A percentile compares a stretch with the other conserved stretches of the same genome.
Evolutionary conservation across 2,113 vertebrate genomes (phyloP).

Genomic region (Elephas maximus): DNA sequence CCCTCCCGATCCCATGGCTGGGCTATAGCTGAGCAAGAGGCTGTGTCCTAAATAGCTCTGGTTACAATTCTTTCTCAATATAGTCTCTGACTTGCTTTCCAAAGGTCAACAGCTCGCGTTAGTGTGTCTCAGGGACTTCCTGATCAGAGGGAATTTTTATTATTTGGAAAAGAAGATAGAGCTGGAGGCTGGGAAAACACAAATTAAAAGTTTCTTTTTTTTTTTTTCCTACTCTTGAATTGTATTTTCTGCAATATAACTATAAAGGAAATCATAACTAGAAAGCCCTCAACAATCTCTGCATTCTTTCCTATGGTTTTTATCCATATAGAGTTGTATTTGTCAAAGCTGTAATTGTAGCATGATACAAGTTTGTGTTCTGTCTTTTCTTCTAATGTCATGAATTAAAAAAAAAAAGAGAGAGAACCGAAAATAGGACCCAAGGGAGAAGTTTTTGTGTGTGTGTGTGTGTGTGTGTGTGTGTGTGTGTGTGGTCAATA

Average conservation of each 20-base stretch:
- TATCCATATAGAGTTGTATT: background rate
- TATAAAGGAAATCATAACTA: background rate
- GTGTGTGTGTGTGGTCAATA: background rate
- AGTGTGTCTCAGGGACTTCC: conserved; percentile 30
- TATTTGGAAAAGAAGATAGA: background rate
- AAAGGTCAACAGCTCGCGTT: conserved; percentile 51
- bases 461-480: background rate
- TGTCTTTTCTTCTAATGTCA: background rate
- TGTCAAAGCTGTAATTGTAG: background rate
- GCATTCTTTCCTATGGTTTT: background rate
- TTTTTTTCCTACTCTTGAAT: background rate
- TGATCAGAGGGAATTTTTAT: background rate
- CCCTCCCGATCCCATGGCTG: background rate
- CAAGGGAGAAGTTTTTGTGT: background rate
- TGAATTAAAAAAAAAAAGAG: background rate
- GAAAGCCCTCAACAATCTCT: background rate
- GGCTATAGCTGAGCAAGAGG: conserved; percentile 1
- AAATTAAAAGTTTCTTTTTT: background rate
- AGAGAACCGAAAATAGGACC: background rate
- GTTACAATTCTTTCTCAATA: conserved; percentile 56
- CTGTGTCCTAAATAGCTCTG: conserved; percentile 53
- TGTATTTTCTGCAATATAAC: background rate
- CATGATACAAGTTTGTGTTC: background rate
- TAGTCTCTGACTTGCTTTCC: conserved; percentile 56
- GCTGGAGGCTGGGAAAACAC: background rate